Conservation (phyloP, 2,888 invertebrate genomes). For the Hydropsyche betteni region DNA sequence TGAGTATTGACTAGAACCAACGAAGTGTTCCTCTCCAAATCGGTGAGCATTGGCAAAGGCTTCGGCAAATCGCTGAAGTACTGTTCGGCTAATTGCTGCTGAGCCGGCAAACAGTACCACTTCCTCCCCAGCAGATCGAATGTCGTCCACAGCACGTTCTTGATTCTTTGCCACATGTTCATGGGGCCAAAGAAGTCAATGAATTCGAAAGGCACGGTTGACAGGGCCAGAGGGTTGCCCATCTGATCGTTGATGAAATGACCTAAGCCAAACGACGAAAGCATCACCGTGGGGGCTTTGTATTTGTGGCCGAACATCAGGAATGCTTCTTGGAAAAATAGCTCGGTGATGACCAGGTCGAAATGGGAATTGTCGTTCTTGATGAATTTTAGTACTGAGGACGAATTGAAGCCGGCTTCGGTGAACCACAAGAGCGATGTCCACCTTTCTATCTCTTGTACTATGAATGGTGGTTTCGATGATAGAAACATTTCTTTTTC, state of each 20-base stretch:
- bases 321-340: slow-evolving; percentile 61
- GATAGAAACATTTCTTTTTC: slow-evolving; percentile 43
- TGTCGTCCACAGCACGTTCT: slow-evolving; percentile 57
- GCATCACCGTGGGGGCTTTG: slow-evolving; percentile 59
- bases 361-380: slow-evolving; percentile 57
- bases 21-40: slow-evolving; percentile 61
- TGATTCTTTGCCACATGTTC: slow-evolving; percentile 60
- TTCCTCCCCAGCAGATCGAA: slow-evolving; percentile 56
- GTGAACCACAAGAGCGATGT: slow-evolving; percentile 52
- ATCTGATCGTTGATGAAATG: slow-evolving; percentile 60
- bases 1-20: slow-evolving; percentile 63
- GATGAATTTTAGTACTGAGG: slow-evolving; percentile 56
- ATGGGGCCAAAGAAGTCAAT: slow-evolving; percentile 58
- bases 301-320: slow-evolving; percentile 58
- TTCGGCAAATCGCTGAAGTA: slow-evolving; percentile 56
- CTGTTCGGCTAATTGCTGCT: slow-evolving; percentile 56
- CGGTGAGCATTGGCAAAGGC: slow-evolving; percentile 57
- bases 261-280: slow-evolving; percentile 48
- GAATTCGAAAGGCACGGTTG: slow-evolving; percentile 62
- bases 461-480: slow-evolving; percentile 39
- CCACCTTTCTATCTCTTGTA: slow-evolving; percentile 47
- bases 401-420: slow-evolving; percentile 56
- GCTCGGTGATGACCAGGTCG: slow-evolving; percentile 60
- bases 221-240: slow-evolving; percentile 62
- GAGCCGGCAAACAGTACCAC: slow-evolving; percentile 57